Evolutionary conservation across 2,797 vertebrate species (phyloP).

Genomic region (Heliangelus exortis): DNA sequence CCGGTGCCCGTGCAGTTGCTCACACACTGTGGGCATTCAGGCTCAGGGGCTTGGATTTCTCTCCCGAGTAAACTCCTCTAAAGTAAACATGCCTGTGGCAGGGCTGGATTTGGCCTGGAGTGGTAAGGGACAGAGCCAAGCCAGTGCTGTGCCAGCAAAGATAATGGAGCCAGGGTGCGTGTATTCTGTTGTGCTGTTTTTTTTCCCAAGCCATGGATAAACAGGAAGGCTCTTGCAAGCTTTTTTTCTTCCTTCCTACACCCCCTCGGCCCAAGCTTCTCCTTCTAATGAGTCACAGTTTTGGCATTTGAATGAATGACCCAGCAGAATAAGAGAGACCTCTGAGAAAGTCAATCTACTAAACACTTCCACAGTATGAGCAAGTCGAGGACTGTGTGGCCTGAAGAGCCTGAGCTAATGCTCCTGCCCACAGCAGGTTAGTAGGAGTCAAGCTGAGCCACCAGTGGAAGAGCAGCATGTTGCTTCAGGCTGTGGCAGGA

Average conservation of each 20-base stretch:
- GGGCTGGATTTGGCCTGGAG: background rate
- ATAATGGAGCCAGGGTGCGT: conserved; percentile 34
- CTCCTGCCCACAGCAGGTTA: background rate
- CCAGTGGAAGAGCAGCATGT: background rate
- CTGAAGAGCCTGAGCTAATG: background rate
- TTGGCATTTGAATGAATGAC: conserved; percentile 30
- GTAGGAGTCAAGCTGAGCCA: background rate
- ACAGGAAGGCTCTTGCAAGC: conserved; percentile 58
- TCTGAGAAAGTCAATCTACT: too few relatives aligned
- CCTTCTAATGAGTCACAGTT: conserved; percentile 15
- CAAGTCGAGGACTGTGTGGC: background rate
- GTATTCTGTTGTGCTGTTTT: background rate
- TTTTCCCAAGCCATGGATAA: conserved; percentile 39
- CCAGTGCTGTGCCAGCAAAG: background rate
- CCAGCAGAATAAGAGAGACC: background rate
- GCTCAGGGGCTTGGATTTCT: background rate
- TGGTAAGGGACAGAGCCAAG: conserved; percentile 6
- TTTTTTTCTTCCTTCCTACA: conserved; percentile 26
- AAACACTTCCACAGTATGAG: background rate
- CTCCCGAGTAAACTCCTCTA: conserved; percentile 16
- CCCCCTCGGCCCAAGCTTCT: background rate
- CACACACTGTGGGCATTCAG: conserved; percentile 50
- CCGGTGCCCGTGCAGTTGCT: rapidly evolving
- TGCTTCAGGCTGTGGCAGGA: conserved; percentile 12
- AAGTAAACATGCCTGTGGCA: background rate